These are phyloP conservation scores for Amphiprion percula DNA, from an alignment of 2,113 vertebrate species.

Conservation along the genomic window DNA sequence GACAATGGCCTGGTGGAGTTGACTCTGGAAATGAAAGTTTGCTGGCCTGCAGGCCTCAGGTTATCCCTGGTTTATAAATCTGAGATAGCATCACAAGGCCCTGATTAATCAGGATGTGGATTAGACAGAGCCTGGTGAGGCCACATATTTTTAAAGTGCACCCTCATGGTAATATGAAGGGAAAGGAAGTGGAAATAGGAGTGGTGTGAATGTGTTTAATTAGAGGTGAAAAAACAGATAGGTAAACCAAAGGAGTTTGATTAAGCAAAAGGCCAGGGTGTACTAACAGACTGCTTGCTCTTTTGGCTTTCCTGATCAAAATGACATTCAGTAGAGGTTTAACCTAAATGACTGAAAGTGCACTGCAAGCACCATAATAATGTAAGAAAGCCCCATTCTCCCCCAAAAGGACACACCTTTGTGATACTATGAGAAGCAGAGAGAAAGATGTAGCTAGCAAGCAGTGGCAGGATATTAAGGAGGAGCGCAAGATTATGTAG, in stretches of 20 bases:
- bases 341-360: not conserved
- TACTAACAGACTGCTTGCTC: not conserved
- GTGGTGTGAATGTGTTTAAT: not conserved
- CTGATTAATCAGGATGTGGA: constrained; percentile 21
- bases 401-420: constrained; percentile 23
- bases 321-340: constrained; percentile 1
- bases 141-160: not conserved
- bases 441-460: not conserved
- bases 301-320: not conserved
- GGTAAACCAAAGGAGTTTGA: not conserved
- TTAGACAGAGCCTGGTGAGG: not conserved
- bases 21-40: constrained; percentile 9
- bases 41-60: not conserved
- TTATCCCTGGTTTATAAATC: not conserved
- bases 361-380: constrained; percentile 1
- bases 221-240: too few species aligned
- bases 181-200: constrained; percentile 15
- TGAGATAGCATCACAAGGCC: constrained; percentile 20
- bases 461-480: not conserved
- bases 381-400: not conserved
- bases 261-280: not conserved
- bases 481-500: not conserved
- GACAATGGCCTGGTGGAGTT: not conserved
- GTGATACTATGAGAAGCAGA: constrained; percentile 5
- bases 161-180: not conserved